phyloP scores from a whole-genome alignment of 2,888 invertebrate genomes.

The Drosophila tanythrix region DNA sequence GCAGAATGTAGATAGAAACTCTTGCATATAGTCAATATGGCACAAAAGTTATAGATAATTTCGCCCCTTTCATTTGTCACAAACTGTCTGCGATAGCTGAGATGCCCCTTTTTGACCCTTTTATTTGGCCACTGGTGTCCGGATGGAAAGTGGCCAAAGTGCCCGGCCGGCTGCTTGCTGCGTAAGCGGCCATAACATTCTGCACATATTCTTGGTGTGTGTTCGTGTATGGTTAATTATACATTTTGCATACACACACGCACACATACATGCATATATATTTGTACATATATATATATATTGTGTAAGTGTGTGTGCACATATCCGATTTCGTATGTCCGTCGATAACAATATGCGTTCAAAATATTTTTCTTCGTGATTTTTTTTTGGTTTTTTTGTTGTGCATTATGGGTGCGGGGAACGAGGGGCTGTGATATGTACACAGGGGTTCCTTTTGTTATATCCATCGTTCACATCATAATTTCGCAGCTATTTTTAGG shows the following conservation, averaged over 20 bases:
- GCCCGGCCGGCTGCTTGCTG: slow-evolving; percentile 54
- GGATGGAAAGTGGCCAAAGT: slow-evolving; percentile 52
- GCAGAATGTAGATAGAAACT: neutral
- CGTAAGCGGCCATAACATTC: slow-evolving; percentile 76
- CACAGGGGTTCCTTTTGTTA: slow-evolving; percentile 40
- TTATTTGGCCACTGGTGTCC: slow-evolving; percentile 23
- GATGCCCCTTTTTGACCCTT: slow-evolving; percentile 15
- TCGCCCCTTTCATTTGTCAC: neutral
- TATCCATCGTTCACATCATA: slow-evolving; percentile 61
- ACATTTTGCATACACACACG: slow-evolving; percentile 65
- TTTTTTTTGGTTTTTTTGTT: neutral
- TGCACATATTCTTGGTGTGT: slow-evolving; percentile 53
- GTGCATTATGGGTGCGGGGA: neutral
- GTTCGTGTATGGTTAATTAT: slow-evolving; percentile 72
- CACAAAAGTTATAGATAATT: neutral
- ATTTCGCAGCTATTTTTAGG: slow-evolving; percentile 71
- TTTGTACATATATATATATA: slow-evolving; percentile 10
- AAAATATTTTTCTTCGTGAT: slow-evolving; percentile 19
- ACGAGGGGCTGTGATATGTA: neutral
- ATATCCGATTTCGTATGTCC: slow-evolving; percentile 69
- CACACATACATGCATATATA: slow-evolving; percentile 6
- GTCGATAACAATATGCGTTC: slow-evolving; percentile 78
- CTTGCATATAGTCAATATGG: neutral
- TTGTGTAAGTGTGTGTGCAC: slow-evolving; percentile 46
- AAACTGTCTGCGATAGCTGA: slow-evolving; percentile 9